Evolutionary conservation across 2,113 vertebrate species (phyloP).

Genomic region (Donacobius atricapilla): DNA sequence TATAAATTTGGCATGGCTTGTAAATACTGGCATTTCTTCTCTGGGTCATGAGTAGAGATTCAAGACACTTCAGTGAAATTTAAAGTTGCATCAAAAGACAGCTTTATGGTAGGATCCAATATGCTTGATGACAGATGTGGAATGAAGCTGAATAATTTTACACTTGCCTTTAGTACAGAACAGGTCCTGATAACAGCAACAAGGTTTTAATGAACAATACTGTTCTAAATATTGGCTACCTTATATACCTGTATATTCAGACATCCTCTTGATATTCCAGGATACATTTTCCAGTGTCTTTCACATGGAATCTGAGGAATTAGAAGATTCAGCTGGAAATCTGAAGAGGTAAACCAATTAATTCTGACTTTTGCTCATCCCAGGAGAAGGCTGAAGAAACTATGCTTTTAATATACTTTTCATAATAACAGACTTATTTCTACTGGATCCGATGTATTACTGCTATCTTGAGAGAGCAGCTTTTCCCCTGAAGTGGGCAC

Average conservation of each 20-base stretch:
- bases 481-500: neutral
- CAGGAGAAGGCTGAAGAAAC: neutral
- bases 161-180: neutral
- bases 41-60: neutral
- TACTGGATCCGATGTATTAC: neutral
- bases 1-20: neutral
- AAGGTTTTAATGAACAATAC: neutral
- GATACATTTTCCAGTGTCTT: slow-evolving; percentile 96
- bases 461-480: neutral
- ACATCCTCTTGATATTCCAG: slow-evolving; percentile 69
- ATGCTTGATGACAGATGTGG: neutral
- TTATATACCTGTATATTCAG: neutral
- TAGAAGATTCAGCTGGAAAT: slow-evolving; percentile 73
- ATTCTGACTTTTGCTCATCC: neutral
- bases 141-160: neutral
- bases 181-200: neutral
- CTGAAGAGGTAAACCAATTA: slow-evolving; percentile 81
- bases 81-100: neutral
- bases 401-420: neutral
- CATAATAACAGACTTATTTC: neutral
- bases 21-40: neutral
- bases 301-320: slow-evolving; percentile 92
- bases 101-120: neutral
- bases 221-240: neutral
- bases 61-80: neutral